Conservation (phyloP, 2,113 vertebrate species). For the Trichomycterus rosablanca region DNA sequence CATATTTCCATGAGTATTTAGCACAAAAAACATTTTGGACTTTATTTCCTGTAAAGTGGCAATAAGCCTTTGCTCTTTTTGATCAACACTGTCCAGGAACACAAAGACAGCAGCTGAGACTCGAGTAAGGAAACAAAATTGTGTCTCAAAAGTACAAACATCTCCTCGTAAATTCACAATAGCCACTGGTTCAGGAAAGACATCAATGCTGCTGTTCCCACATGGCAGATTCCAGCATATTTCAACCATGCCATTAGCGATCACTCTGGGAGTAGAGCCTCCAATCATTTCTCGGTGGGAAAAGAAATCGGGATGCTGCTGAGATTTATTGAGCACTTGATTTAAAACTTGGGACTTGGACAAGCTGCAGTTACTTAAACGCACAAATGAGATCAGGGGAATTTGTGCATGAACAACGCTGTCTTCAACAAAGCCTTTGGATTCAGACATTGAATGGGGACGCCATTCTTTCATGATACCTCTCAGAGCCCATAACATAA, state of each 20-base stretch:
- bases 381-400: slow-evolving; percentile 65
- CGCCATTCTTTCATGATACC: slow-evolving; percentile 55
- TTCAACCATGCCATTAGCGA: slow-evolving; percentile 65
- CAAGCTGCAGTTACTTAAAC: slow-evolving; percentile 57
- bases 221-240: slow-evolving; percentile 64
- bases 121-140: slow-evolving; percentile 63
- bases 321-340: slow-evolving; percentile 51
- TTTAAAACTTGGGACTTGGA: slow-evolving; percentile 71
- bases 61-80: slow-evolving; percentile 42
- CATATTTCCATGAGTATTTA: slow-evolving; percentile 14
- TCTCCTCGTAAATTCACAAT: slow-evolving; percentile 64
- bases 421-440: slow-evolving; percentile 44
- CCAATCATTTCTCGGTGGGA: slow-evolving; percentile 53
- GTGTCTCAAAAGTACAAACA: slow-evolving; percentile 41
- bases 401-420: slow-evolving; percentile 47
- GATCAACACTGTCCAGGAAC: slow-evolving; percentile 57
- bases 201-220: slow-evolving; percentile 29
- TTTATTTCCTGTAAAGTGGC: slow-evolving; percentile 37
- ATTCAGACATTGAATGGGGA: slow-evolving; percentile 30
- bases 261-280: slow-evolving; percentile 40
- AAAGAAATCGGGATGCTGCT: slow-evolving; percentile 57
- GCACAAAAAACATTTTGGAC: slow-evolving; percentile 45
- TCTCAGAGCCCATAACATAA: slow-evolving; percentile 66
- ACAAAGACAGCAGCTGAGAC: slow-evolving; percentile 66
- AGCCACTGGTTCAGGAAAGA: slow-evolving; percentile 52